Evolutionary conservation across 1,140 invertebrate genomes (phyloP).

Genomic region (Drosophila baimaii): DNA sequence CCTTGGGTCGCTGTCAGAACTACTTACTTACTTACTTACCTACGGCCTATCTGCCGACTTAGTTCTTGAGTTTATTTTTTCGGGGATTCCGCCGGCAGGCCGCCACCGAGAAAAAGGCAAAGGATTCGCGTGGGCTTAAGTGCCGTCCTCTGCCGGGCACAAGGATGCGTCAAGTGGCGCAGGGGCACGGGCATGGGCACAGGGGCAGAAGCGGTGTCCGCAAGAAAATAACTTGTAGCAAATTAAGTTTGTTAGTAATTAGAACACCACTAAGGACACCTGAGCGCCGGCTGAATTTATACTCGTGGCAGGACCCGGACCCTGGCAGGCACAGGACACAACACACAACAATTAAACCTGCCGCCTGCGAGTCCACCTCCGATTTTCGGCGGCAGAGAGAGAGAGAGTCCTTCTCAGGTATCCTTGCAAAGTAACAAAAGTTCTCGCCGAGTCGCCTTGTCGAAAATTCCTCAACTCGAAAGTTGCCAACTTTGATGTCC

Average conservation of each 20-base stretch:
- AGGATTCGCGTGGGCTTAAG: conserved; percentile 52
- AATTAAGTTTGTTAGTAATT: conserved; percentile 83
- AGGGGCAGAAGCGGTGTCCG: conserved; percentile 50
- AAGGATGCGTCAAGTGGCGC: conserved; percentile 37
- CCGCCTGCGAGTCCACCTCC: conserved; percentile 39
- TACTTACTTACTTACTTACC: background rate
- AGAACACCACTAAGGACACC: conserved; percentile 83
- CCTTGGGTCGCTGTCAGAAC: background rate
- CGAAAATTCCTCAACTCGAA: conserved; percentile 82
- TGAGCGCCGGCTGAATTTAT: conserved; percentile 62
- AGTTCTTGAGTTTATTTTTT: conserved; percentile 30
- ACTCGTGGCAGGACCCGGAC: background rate
- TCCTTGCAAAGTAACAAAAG: conserved; percentile 72
- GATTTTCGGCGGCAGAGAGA: conserved; percentile 28
- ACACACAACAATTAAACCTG: conserved; percentile 76
- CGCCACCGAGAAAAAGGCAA: background rate
- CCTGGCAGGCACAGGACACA: conserved; percentile 37
- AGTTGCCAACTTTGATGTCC: conserved; percentile 79
- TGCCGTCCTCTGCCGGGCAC: conserved; percentile 20
- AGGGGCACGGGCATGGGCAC: conserved; percentile 29
- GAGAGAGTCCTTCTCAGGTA: conserved; percentile 32
- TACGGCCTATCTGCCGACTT: conserved; percentile 26
- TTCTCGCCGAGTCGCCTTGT: conserved; percentile 71
- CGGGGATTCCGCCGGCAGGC: background rate
- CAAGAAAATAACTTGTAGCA: conserved; percentile 79